These are phyloP conservation scores for Trisateles emortualis DNA, from an alignment of 2,888 invertebrate genomes.

Conservation along the genomic window DNA sequence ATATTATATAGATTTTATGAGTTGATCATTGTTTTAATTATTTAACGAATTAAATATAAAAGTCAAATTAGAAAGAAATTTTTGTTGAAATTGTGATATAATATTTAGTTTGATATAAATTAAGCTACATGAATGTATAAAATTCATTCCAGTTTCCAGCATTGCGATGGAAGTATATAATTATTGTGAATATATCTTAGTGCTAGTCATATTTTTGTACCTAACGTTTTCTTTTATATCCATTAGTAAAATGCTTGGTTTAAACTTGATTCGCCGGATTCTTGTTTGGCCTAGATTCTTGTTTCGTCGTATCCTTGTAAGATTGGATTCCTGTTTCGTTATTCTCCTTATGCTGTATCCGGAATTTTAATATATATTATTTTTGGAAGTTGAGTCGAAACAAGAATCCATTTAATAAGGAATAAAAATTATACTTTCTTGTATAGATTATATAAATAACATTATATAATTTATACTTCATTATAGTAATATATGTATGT, in stretches of 20 bases:
- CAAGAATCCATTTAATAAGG: too few species aligned
- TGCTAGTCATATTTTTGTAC: constrained; percentile 69
- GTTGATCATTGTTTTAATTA: constrained; percentile 28
- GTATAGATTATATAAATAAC: constrained; percentile 1
- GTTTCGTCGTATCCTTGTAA: too few species aligned
- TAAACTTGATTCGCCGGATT: too few species aligned
- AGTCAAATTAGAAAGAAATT: constrained; percentile 38
- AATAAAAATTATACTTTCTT: too few species aligned
- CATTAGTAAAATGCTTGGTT: constrained; percentile 38
- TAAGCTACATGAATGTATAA: constrained; percentile 40
- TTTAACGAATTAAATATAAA: constrained; percentile 31
- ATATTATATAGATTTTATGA: constrained; percentile 31
- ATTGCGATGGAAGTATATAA: constrained; percentile 51
- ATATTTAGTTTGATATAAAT: constrained; percentile 44
- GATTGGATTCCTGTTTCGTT: too few species aligned
- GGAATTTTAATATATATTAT: too few species aligned
- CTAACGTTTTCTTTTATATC: constrained; percentile 48
- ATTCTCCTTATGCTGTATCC: too few species aligned
- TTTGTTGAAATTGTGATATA: constrained; percentile 52
- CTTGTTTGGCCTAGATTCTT: too few species aligned
- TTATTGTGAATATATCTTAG: constrained; percentile 54
- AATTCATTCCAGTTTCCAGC: constrained; percentile 52
- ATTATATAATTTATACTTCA: constrained; percentile 13
- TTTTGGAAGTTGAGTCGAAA: too few species aligned
- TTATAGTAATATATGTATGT: constrained; percentile 21